Conservation (phyloP, 1,140 invertebrate species). For the Drosophila subpulchrella region DNA sequence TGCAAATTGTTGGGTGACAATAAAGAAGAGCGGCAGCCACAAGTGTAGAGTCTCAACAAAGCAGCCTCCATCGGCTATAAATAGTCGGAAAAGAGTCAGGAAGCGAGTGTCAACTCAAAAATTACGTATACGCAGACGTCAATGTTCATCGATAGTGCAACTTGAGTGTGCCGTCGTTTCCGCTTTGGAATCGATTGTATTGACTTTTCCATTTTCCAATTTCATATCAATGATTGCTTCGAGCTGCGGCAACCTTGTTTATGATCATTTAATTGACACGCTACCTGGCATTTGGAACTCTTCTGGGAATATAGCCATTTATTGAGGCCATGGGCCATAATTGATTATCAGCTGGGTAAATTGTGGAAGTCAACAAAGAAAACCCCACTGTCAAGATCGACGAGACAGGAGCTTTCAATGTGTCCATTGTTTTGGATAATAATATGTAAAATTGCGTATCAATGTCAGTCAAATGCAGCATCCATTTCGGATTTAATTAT, state of each 20-base stretch:
- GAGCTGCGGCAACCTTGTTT: not conserved
- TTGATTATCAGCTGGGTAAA: not conserved
- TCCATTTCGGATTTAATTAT: constrained; percentile 5
- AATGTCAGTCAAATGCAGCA: not conserved
- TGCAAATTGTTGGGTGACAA: constrained; percentile 43
- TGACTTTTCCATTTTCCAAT: constrained; percentile 6
- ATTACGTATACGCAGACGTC: constrained; percentile 32
- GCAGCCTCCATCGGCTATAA: constrained; percentile 27
- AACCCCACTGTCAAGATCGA: not conserved
- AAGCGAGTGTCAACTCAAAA: constrained; percentile 53
- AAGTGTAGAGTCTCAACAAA: constrained; percentile 3
- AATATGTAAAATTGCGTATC: not conserved
- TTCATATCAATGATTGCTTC: constrained; percentile 1
- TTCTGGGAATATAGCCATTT: not conserved
- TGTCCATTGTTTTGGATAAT: not conserved
- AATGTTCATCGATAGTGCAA: constrained; percentile 21
- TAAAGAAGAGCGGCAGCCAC: constrained; percentile 20
- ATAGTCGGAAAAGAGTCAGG: constrained; percentile 48
- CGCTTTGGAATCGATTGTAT: constrained; percentile 3
- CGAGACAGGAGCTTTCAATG: not conserved
- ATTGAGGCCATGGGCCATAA: not conserved
- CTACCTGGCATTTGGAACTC: constrained; percentile 2
- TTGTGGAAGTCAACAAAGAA: not conserved
- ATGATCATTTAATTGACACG: constrained; percentile 7
- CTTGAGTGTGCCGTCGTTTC: constrained; percentile 12